phyloP scores from a whole-genome alignment of 2,113 vertebrate species.

The Vanacampus margaritifer region DNA sequence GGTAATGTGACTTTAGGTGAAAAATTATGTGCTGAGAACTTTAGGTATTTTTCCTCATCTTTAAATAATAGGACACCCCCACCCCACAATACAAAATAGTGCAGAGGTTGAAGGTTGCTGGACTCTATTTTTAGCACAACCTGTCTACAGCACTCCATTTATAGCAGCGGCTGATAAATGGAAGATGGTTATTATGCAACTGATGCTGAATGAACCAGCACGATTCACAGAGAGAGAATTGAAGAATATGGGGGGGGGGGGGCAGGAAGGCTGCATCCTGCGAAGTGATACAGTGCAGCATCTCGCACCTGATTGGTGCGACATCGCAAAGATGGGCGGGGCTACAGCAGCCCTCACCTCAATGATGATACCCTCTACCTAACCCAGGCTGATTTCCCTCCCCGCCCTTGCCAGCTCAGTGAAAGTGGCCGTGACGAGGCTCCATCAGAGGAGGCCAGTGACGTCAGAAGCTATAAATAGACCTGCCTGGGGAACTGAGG shows the following conservation, averaged over 20 bases:
- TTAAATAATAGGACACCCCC: neutral
- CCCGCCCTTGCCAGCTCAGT: slow-evolving; percentile 18
- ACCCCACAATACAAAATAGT: slow-evolving; percentile 36
- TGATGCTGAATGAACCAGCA: slow-evolving; percentile 52
- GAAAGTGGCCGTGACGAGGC: slow-evolving; percentile 53
- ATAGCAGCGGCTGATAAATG: slow-evolving; percentile 53
- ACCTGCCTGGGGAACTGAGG: slow-evolving; percentile 45
- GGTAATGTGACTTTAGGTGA: neutral
- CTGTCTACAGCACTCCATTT: slow-evolving; percentile 42
- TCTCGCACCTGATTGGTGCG: slow-evolving; percentile 55
- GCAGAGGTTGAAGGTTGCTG: slow-evolving; percentile 20
- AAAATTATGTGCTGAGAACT: neutral
- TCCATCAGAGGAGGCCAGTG: slow-evolving; percentile 55
- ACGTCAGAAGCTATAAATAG: slow-evolving; percentile 67
- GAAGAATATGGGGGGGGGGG: neutral
- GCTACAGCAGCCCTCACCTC: slow-evolving; percentile 56
- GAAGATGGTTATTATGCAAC: slow-evolving; percentile 60
- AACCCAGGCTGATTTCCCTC: slow-evolving; percentile 16
- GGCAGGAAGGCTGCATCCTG: slow-evolving; percentile 41
- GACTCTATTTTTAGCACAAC: slow-evolving; percentile 57
- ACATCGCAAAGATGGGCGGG: slow-evolving; percentile 9
- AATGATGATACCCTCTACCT: slow-evolving; percentile 22
- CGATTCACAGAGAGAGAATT: slow-evolving; percentile 35
- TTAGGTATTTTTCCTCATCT: neutral
- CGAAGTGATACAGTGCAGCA: slow-evolving; percentile 40